Evolutionary conservation across 2,888 invertebrate species (phyloP), one percentile per base, ranked within the genome.

Genomic region (Meiosimyza platycephala): DNA sequence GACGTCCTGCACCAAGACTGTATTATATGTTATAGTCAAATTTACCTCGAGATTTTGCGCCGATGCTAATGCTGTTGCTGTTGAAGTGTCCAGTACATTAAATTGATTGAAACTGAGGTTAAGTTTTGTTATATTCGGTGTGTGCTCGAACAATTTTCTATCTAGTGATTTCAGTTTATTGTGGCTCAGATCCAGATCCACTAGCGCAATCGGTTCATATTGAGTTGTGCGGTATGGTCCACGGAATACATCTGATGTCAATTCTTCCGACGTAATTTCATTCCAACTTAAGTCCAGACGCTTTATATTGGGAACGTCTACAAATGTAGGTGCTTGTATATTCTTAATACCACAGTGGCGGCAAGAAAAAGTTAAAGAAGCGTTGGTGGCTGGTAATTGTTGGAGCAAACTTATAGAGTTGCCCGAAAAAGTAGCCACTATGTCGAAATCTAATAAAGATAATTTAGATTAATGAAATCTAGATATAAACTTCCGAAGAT

Each of bases 201-300:
- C 89, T 72, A 93, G 78, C 0, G 88, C 88, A 55, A 93, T 90
- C 65, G 90, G 89, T 75, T 89, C 89, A 84, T 90, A 92, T 22
- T 86, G 86, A 4, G 88, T 88, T 71, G 88, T 86, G 74, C 89
- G 89, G 82, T 91, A 92, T 0, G 90, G 90, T 0, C 93, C 93
- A 80, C 91, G 90, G 84, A 93, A 93, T 72, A 92, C 89, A 78
- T 92, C 91, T 22, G 91, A 88, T 64, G 89, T 88, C 54, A 93
- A 82, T 55, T 90, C 89, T 71, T 92, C 91, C n/a, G 90, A 79
- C 5, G 77, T 76, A 1, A 87, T 77, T 22, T 83, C 80, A 73
- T 87, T 87, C 81, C 84, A 86, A 72, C 85, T 84, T 47, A 87
- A 81, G 76, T 87, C 87, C 33, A 87, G 75, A n/a, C 80, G 79